Percentiles rank a stretch among this genome's conserved stretches.
phyloP scores from a whole-genome alignment of 2,113 vertebrate genomes.

The Riparia riparia region DNA sequence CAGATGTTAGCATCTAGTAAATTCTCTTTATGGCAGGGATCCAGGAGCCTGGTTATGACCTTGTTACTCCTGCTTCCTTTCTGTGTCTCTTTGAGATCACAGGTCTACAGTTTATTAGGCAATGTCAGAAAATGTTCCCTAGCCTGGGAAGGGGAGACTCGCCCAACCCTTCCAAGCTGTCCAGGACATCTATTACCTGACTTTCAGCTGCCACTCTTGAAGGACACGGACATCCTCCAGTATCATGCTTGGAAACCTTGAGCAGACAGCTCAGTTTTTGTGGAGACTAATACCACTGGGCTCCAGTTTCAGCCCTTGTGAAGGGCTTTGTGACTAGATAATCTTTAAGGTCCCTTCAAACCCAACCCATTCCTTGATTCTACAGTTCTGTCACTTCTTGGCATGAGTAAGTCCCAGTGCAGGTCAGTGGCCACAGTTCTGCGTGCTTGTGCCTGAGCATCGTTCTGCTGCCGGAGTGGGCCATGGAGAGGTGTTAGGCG shows the following conservation, averaged over 20 bases:
- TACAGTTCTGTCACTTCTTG: not conserved
- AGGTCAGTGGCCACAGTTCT: not conserved
- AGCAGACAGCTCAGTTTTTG: not conserved
- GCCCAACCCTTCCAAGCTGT: not conserved
- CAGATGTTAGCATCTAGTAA: not conserved
- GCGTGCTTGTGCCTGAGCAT: not conserved
- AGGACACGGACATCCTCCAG: not conserved
- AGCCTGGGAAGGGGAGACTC: not conserved
- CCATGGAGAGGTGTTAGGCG: fast-evolving
- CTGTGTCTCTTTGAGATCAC: not conserved
- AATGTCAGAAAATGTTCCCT: not conserved
- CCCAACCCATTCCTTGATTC: not conserved
- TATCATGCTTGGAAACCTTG: not conserved
- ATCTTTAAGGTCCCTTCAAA: not conserved
- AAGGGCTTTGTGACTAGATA: not conserved
- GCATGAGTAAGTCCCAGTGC: not conserved
- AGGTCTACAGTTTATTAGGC: not conserved
- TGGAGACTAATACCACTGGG: not conserved
- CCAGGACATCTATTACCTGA: not conserved
- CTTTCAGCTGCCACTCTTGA: not conserved
- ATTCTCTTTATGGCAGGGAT: not conserved
- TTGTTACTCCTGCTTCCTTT: not conserved
- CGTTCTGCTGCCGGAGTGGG: not conserved
- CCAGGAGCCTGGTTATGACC: not conserved
- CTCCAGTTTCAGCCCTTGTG: not conserved